Conservation (phyloP, 2,888 invertebrate genomes). For the Trilocha varians region DNA sequence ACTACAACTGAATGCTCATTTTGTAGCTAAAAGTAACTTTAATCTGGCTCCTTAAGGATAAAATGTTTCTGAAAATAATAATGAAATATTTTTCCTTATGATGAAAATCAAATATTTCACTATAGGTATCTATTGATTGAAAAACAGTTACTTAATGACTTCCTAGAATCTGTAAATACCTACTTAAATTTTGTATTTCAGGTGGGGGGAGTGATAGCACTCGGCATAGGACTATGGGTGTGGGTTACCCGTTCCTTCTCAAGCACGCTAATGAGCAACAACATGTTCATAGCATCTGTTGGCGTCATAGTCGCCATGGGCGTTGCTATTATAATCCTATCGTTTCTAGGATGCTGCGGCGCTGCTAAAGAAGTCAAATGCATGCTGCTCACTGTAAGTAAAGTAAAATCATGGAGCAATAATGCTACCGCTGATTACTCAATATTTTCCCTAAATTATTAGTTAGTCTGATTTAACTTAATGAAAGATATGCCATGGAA, state of each 20-base stretch:
- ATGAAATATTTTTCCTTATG: no score
- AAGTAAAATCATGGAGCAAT: no score
- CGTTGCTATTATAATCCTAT: conserved; percentile 83
- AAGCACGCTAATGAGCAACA: conserved; percentile 87
- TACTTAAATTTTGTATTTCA: conserved; percentile 61
- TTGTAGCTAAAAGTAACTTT: no score
- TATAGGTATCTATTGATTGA: no score
- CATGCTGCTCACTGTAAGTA: conserved; percentile 90
- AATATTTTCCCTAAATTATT: not conserved
- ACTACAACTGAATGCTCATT: no score
- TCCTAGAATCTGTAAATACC: no score
- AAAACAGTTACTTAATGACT: no score
- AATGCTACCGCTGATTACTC: no score
- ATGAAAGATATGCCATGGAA: no score
- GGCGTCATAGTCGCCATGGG: conserved; percentile 89
- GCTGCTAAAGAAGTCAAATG: conserved; percentile 96
- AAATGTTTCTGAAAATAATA: no score
- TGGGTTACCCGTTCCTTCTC: conserved; percentile 88
- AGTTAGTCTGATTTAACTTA: not conserved
- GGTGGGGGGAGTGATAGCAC: conserved; percentile 84
- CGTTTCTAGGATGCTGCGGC: conserved; percentile 93
- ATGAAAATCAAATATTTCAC: no score
- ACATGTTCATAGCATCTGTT: conserved; percentile 89
- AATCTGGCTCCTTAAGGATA: no score
- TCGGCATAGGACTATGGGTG: conserved; percentile 89